Conservation (phyloP, 2,113 vertebrate species). For the Mastomys natalensis region DNA sequence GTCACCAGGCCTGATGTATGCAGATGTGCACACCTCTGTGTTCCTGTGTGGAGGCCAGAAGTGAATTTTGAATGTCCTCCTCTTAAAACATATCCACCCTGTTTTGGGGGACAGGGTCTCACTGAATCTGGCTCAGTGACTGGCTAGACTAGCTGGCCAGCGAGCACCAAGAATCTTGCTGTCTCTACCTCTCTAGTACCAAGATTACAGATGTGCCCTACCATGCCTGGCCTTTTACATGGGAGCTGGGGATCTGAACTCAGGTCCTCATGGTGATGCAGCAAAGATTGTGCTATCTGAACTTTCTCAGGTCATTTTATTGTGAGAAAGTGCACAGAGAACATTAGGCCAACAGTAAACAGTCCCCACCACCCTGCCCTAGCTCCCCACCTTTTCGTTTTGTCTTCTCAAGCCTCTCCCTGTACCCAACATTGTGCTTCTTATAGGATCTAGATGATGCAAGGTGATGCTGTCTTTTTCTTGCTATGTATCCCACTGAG, state of each 20-base stretch:
- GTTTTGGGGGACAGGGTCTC: neutral
- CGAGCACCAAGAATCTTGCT: neutral
- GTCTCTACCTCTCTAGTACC: neutral
- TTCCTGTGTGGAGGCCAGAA: neutral
- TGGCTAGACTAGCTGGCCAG: neutral
- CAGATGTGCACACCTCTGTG: neutral
- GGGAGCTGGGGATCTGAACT: neutral
- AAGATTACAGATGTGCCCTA: neutral
- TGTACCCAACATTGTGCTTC: neutral
- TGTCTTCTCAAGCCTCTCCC: neutral
- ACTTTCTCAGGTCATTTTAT: neutral
- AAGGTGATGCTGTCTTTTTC: neutral
- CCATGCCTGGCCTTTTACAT: neutral
- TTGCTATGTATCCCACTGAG: neutral
- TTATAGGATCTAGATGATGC: neutral
- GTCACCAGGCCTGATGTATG: neutral
- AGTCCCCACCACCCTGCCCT: rapidly evolving
- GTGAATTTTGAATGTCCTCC: neutral
- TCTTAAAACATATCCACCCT: neutral
- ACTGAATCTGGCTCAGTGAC: neutral
- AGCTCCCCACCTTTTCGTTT: neutral
- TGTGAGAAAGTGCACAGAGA: too few species aligned
- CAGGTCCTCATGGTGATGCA: neutral
- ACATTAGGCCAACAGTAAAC: neutral
- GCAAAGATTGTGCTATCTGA: neutral